Base-by-base conservation (phyloP, 1,140 invertebrate species). In the Bombus pyrosoma region DNA sequence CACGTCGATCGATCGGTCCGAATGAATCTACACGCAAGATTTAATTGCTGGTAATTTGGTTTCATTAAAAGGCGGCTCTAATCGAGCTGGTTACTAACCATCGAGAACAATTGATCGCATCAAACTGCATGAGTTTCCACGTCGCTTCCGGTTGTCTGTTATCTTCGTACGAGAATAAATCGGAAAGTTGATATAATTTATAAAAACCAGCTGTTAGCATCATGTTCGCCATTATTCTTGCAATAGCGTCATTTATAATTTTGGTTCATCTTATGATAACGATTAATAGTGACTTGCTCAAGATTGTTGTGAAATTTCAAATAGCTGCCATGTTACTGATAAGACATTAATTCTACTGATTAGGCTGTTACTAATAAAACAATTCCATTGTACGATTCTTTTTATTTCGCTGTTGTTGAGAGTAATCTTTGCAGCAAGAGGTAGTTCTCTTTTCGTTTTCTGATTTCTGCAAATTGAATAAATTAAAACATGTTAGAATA, bases 31-130 rank as follows among this genome's bases (percentile, higher is more conserved):
- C 57, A 9, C 64, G 59, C 15, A 47, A 68, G 74, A 88, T 91
- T 91, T 91, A 90, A 91, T 91, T 86, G 66, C 32, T n/a, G 32
- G 39, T 72, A 79, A 84, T 72, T 69, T 80, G 69, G 85, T 90
- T 88, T 84, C 69, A 91, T 91, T 85, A 79, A 84, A 76, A 82
- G 47, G 85, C 74, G 78, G 77, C 43, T 78, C 64, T 77, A 89
- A 89, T 89, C 85, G 69, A 86, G 64, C 79, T 79, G 74, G 53
- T 89, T 89, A 69, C 10, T 15, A 22, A 28, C 53, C 77, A 82
- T 79, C 62, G 28, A 81, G 59, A 62, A 39, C 59, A 37, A 89
- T 82, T 83, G 43, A 80, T 71, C 39, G 53, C 37, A 43, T 74
- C 39, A 59, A 1, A 64, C n/a, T 25, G 25, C 28, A 47, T 10